Evolutionary conservation across 2,888 invertebrate species (phyloP).

Genomic region (Acanthococcus lagerstroemiae): DNA sequence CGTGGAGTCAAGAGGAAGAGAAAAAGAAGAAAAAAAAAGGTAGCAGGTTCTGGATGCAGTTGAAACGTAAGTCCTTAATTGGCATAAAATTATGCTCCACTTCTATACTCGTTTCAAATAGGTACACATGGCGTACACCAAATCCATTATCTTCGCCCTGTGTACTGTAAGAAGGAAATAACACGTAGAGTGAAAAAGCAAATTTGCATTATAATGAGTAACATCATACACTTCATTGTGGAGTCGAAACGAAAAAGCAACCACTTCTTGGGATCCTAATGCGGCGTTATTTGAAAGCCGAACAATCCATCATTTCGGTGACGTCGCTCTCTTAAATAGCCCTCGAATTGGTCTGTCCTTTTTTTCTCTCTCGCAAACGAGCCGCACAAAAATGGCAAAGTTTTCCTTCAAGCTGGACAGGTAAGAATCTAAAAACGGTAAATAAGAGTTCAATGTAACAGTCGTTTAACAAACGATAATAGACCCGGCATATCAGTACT

Average conservation of each 20-base stretch:
- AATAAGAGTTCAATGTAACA: too few relatives aligned
- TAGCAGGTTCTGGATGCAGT: constrained; percentile 2
- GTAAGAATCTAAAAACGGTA: too few relatives aligned
- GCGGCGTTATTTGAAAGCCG: constrained; percentile 10
- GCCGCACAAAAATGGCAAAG: too few relatives aligned
- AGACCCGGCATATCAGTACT: too few relatives aligned
- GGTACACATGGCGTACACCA: not conserved
- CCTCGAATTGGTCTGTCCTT: not conserved
- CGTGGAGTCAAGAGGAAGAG: not conserved
- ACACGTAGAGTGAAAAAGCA: constrained; percentile 9
- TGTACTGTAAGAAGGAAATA: constrained; percentile 10
- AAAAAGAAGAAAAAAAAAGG: not conserved
- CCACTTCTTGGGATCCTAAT: constrained; percentile 13
- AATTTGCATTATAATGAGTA: constrained; percentile 20
- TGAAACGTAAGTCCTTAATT: constrained; percentile 23
- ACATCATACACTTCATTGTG: constrained; percentile 5
- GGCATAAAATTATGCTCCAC: constrained; percentile 26
- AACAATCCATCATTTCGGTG: constrained; percentile 16
- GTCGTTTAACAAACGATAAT: too few relatives aligned
- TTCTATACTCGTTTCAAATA: constrained; percentile 9
- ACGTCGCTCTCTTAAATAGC: constrained; percentile 4
- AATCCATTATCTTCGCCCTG: constrained; percentile 2
- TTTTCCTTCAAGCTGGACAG: too few relatives aligned
- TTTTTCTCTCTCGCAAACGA: not conserved
- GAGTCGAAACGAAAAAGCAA: constrained; percentile 10